A percentile compares a stretch with the other conserved stretches of the same genome.
Evolutionary conservation across 2,113 vertebrate genomes (phyloP).

Genomic region (Amia ocellicauda): DNA sequence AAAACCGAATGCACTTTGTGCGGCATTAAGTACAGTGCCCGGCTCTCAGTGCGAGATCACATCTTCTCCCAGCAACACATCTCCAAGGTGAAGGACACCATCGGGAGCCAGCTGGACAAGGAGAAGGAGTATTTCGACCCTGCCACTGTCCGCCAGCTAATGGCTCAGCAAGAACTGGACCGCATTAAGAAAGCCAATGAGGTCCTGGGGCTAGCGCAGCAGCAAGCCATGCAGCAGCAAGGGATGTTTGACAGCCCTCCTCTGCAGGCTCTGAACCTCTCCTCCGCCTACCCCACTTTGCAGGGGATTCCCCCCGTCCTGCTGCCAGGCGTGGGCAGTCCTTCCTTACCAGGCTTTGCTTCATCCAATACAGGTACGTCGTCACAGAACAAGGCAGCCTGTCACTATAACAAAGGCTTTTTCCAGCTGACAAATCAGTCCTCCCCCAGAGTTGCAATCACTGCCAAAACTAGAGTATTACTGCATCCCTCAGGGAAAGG

Average conservation of each 20-base stretch:
- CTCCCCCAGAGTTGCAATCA: too few relatives aligned
- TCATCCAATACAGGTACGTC: constrained; percentile 95
- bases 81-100: constrained; percentile 97
- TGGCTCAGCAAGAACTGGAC: constrained; percentile 98
- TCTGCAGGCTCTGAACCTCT: constrained; percentile 93
- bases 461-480: too few relatives aligned
- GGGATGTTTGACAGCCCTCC: constrained; percentile 91
- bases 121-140: constrained; percentile 99
- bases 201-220: constrained; percentile 88
- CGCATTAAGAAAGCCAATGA: constrained; percentile 99
- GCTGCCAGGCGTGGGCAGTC: constrained; percentile 93
- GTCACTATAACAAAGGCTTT: too few relatives aligned
- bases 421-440: too few relatives aligned
- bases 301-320: constrained; percentile 96
- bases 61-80: constrained; percentile 99
- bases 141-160: constrained; percentile 95
- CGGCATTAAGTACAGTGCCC: constrained; percentile 96
- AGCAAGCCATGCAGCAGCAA: constrained; percentile 88
- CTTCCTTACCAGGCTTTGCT: constrained; percentile 93
- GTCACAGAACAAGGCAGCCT: constrained; percentile 8
- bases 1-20: constrained; percentile 99
- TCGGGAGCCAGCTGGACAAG: constrained; percentile 96
- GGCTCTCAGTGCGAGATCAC: constrained; percentile 96
- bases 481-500: too few relatives aligned
- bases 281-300: constrained; percentile 86